Conservation (phyloP, 2,113 vertebrate species). For the Ochotona princeps region DNA sequence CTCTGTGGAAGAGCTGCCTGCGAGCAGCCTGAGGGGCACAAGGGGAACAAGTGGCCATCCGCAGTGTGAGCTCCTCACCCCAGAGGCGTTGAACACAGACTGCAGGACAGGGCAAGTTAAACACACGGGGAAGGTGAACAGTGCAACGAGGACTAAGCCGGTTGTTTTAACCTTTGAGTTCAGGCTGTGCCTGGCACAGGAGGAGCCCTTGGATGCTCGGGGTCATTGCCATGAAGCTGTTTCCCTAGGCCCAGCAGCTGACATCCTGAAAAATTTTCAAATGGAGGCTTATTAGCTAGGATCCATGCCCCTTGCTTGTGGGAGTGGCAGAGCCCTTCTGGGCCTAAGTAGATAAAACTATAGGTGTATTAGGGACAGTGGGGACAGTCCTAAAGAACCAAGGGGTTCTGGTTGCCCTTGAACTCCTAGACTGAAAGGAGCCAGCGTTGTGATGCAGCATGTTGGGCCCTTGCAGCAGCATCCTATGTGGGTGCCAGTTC, state of each 20-base stretch:
- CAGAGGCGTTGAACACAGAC: neutral
- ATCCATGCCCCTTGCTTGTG: neutral
- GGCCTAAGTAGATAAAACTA: neutral
- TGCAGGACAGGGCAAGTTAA: neutral
- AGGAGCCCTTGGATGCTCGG: neutral
- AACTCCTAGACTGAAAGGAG: neutral
- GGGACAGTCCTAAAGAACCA: neutral
- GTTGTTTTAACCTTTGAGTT: neutral
- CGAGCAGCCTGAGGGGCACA: neutral
- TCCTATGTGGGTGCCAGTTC: too few relatives aligned
- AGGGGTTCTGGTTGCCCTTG: neutral
- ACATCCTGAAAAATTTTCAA: neutral
- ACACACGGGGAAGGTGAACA: fast-evolving
- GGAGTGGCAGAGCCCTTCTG: neutral
- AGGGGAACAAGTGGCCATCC: neutral
- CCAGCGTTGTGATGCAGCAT: too few relatives aligned
- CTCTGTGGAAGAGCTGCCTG: neutral
- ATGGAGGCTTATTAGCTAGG: neutral
- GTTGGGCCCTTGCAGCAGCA: too few relatives aligned
- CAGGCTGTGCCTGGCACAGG: neutral
- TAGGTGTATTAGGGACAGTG: neutral
- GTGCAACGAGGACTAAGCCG: neutral
- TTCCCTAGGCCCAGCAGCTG: neutral
- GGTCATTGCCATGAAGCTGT: neutral
- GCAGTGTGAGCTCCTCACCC: neutral